These are phyloP conservation scores for Trachymyrmex cornetzi DNA, from an alignment of 1,140 invertebrate species.

Conservation along the genomic window DNA sequence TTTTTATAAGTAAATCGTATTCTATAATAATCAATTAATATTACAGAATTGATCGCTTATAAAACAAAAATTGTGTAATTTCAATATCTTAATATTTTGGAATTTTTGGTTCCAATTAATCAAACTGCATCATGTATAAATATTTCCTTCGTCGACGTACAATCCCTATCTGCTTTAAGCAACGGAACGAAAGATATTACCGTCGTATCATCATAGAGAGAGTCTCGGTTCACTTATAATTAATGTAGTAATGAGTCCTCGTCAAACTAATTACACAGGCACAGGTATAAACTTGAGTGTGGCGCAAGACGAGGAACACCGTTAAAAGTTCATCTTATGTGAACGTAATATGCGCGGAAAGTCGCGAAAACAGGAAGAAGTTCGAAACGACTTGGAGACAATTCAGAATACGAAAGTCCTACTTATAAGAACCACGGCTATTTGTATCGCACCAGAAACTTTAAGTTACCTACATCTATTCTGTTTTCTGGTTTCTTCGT, in stretches of 20 bases:
- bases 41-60: background rate
- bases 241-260: conserved; percentile 61
- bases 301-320: conserved; percentile 28
- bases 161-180: conserved; percentile 11
- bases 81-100: background rate
- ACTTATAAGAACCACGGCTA: conserved; percentile 48
- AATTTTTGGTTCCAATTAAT: background rate
- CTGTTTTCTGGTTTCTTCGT: background rate
- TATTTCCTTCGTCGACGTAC: background rate
- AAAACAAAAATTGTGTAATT: background rate
- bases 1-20: background rate
- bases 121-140: background rate
- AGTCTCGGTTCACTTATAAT: conserved; percentile 63
- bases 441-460: conserved; percentile 33
- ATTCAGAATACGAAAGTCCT: conserved; percentile 29
- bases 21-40: conserved; percentile 2
- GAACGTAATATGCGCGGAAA: conserved; percentile 45
- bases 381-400: conserved; percentile 57
- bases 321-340: conserved; percentile 67
- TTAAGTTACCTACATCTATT: conserved; percentile 22
- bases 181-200: background rate
- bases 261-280: conserved; percentile 72
- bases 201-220: conserved; percentile 30
- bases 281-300: conserved; percentile 66
- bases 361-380: conserved; percentile 51